Conservation (phyloP, 92 coral and sea anemone genomes). For the Zoanthus solanderi region DNA sequence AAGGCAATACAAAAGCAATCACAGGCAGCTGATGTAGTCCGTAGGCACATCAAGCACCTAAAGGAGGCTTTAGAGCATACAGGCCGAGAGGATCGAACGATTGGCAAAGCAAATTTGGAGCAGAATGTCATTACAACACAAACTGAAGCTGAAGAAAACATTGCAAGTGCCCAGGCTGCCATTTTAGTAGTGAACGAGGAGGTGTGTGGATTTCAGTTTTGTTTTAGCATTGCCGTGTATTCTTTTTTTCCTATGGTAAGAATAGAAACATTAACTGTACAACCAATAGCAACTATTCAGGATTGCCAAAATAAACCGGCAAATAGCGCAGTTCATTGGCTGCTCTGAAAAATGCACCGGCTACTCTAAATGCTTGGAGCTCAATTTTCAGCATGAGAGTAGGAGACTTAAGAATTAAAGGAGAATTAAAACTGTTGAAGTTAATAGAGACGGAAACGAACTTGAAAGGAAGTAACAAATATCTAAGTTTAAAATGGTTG, state of each 20-base stretch:
- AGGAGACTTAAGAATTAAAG: too few species aligned
- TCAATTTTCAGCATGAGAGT: too few species aligned
- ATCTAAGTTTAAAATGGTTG: too few species aligned
- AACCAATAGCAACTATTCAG: not conserved
- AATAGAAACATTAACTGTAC: too few species aligned
- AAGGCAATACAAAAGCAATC: constrained; percentile 84
- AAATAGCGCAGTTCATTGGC: too few species aligned
- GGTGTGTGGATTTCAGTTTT: not conserved
- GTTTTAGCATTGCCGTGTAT: not conserved
- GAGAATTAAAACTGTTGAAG: too few species aligned
- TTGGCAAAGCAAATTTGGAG: constrained; percentile 57
- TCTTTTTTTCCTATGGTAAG: not conserved
- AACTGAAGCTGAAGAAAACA: constrained; percentile 59
- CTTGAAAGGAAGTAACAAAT: too few species aligned
- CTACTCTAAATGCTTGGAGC: too few species aligned
- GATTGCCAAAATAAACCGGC: too few species aligned
- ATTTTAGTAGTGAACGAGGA: constrained; percentile 79
- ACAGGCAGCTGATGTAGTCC: constrained; percentile 78
- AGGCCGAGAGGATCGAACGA: constrained; percentile 62
- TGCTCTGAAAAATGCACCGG: too few species aligned
- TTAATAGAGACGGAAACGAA: too few species aligned
- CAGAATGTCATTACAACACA: constrained; percentile 71
- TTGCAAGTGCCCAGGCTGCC: constrained; percentile 62
- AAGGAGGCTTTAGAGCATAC: constrained; percentile 72
- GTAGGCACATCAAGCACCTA: constrained; percentile 71